phyloP scores from a whole-genome alignment of 2,797 vertebrate species.

The Myotis pilosus region DNA sequence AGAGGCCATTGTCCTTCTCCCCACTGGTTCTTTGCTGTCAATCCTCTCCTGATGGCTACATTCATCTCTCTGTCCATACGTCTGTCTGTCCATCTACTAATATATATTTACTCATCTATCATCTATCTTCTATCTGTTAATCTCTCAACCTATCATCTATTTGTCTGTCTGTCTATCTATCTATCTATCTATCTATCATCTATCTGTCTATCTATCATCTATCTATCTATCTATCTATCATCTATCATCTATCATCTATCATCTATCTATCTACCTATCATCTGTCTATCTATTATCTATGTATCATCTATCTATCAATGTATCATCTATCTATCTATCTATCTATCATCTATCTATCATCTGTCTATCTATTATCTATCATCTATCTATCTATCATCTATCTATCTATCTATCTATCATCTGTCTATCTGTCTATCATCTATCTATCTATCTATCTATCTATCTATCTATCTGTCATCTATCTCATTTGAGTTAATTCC shows the following conservation, averaged over 20 bases:
- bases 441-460: not conserved
- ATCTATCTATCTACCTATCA: not conserved
- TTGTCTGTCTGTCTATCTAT: not conserved
- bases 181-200: not conserved
- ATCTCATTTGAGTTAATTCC: too few relatives aligned
- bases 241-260: too few relatives aligned
- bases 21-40: not conserved
- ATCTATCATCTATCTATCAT: too few relatives aligned
- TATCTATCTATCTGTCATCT: not conserved
- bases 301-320: not conserved
- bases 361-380: not conserved
- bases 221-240: not conserved
- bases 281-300: not conserved
- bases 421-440: not conserved
- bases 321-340: not conserved
- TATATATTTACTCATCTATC: not conserved
- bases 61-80: not conserved
- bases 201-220: not conserved
- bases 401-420: not conserved
- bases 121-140: not conserved
- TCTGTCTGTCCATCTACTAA: not conserved
- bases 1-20: not conserved
- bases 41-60: not conserved
- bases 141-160: not conserved
- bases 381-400: not conserved